Evolutionary conservation across 92 coral and sea anemone genomes (phyloP).

Genomic region (Parazoanthus atlanticus): DNA sequence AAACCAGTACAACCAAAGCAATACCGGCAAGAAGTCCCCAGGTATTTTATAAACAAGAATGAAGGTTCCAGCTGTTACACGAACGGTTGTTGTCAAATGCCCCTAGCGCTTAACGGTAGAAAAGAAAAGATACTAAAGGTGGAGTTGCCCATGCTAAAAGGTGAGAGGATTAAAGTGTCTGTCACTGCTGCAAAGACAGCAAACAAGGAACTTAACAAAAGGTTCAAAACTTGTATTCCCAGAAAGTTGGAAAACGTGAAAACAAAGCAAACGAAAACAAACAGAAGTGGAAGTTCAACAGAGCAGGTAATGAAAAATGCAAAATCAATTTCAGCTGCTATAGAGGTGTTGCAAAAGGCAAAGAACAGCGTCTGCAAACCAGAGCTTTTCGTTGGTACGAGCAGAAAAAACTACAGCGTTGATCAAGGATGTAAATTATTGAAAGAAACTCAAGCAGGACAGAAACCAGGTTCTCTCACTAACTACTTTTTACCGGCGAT

Average conservation of each 20-base stretch:
- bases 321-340: conserved; percentile 17
- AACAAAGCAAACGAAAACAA: background rate
- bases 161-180: background rate
- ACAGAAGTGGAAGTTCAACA: background rate
- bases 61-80: background rate
- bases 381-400: background rate
- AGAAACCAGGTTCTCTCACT: background rate
- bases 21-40: background rate
- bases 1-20: background rate
- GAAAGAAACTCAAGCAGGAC: background rate
- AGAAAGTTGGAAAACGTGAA: background rate
- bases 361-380: background rate
- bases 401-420: background rate
- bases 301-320: background rate
- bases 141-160: conserved; percentile 17
- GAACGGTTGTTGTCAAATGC: background rate
- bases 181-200: background rate
- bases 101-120: background rate
- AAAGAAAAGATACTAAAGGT: background rate
- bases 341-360: conserved; percentile 1
- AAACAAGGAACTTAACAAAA: background rate
- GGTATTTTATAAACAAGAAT: background rate
- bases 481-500: background rate
- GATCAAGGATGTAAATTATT: background rate
- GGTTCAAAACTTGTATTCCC: background rate